Evolutionary conservation across 1,140 invertebrate species (phyloP), one percentile per base, ranked within the genome.

Genomic region (Orchesella cincta): DNA sequence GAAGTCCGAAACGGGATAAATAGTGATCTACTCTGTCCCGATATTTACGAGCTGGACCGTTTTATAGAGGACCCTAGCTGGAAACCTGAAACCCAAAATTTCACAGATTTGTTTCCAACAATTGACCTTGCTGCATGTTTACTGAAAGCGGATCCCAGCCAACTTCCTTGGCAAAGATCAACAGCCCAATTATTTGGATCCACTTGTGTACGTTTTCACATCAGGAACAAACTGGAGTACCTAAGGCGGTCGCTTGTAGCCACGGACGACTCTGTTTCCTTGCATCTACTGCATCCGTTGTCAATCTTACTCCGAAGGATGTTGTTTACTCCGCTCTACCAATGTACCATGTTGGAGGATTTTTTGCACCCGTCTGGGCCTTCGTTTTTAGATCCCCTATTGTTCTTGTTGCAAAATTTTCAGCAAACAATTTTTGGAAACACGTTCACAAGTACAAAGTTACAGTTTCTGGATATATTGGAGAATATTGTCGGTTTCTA

Each of bases 271-370:
- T 91, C 93, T 84, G n/a, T 98, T 73, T 86, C n/a, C n/a, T n/a
- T n/a, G n/a, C n/a, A n/a, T n/a, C n/a, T n/a, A n/a, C n/a, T n/a
- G n/a, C n/a, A n/a, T n/a, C n/a, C n/a, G n/a, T n/a, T n/a, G n/a
- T n/a, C n/a, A n/a, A n/a, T n/a, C n/a, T n/a, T n/a, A n/a, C 89
- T 18, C n/a, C n/a, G 35, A 73, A 51, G 20, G 96, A 98, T 85
- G 86, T 95, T 12, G 84, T 98, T 1, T 99, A 98, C 83, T 90
- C 93, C 84, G 90, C 94, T 0, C 86, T 99, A 75, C 97, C 97
- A 0, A 88, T 99, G 0, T 98, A 99, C 84, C 97, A 99, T 83
- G 93, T 93, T 0, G 87, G 89, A 31, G 90, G 89, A 34, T 89
- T 85, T 72, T 73, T 87, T 23, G 84, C 87, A n/a, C 83, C 86